Percentiles rank a stretch among this genome's conserved stretches.
Evolutionary conservation across 2,113 vertebrate species (phyloP).

Genomic region (Cebidichthys violaceus): DNA sequence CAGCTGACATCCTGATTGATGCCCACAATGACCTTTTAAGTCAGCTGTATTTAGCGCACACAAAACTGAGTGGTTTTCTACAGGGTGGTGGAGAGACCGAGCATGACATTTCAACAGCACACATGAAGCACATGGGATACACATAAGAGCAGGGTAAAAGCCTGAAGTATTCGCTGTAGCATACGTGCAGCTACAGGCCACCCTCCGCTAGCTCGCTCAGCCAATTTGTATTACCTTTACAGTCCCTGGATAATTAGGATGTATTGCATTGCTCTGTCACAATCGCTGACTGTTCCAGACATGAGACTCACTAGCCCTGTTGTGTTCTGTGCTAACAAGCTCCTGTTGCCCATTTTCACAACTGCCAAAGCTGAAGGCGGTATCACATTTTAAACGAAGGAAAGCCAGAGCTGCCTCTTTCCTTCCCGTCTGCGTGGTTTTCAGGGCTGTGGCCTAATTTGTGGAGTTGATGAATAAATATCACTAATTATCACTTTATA

Average conservation of each 20-base stretch:
- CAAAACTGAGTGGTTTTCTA: not conserved
- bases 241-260: conserved; percentile 37
- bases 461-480: conserved; percentile 25
- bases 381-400: conserved; percentile 33
- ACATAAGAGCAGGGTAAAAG: not conserved
- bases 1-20: not conserved
- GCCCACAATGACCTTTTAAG: not conserved
- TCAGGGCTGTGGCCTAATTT: not conserved
- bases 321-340: conserved; percentile 63
- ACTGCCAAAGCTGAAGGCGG: conserved; percentile 42
- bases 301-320: conserved; percentile 12
- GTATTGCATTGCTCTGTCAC: conserved; percentile 34
- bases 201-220: conserved; percentile 14
- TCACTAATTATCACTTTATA: conserved; percentile 46
- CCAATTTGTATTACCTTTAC: conserved; percentile 41
- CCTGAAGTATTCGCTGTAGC: not conserved
- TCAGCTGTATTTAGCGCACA: not conserved
- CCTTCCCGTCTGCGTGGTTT: not conserved
- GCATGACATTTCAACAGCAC: not conserved
- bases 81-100: not conserved
- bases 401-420: conserved; percentile 14
- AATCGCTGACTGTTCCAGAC: conserved; percentile 51
- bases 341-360: conserved; percentile 45
- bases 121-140: not conserved
- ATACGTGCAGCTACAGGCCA: not conserved